Evolutionary conservation across 2,888 invertebrate species (phyloP).

Genomic region (Sminthurinus aureus): DNA sequence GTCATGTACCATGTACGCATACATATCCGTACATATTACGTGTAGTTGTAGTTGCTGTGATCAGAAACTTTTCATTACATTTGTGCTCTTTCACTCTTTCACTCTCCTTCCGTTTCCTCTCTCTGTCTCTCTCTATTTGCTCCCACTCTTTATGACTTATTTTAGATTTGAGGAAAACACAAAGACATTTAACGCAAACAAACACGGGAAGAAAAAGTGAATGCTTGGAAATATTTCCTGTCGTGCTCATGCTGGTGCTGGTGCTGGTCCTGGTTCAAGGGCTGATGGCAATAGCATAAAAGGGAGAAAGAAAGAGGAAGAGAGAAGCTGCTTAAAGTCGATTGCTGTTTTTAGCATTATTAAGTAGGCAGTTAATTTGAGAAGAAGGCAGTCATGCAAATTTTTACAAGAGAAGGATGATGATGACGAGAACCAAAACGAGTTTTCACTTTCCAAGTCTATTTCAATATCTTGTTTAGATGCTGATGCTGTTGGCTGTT

Average conservation of each 20-base stretch:
- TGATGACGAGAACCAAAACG: too few species aligned
- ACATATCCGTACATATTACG: too few species aligned
- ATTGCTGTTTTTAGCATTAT: constrained; percentile 21
- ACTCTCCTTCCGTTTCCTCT: constrained; percentile 32
- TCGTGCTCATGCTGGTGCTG: background rate
- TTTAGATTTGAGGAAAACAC: background rate
- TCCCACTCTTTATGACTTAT: constrained; percentile 1
- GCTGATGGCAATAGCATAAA: background rate
- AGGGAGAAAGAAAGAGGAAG: too few species aligned
- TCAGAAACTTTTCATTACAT: constrained; percentile 24
- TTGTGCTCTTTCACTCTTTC: constrained; percentile 14
- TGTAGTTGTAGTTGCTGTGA: constrained; percentile 23
- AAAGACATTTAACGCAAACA: background rate
- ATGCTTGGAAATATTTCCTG: background rate
- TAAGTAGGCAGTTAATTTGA: constrained; percentile 28
- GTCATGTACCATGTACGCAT: background rate
- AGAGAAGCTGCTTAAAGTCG: background rate
- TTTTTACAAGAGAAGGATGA: background rate
- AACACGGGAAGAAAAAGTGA: background rate
- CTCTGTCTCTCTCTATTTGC: constrained; percentile 12
- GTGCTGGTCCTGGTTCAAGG: background rate
- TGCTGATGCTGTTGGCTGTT: constrained; percentile 20
- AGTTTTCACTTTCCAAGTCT: background rate
- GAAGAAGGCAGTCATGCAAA: constrained; percentile 12
- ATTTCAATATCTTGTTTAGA: background rate